A percentile compares a stretch with the other conserved stretches of the same genome.
Conservation (phyloP, 2,113 vertebrate species). For the Pitta sordida region DNA sequence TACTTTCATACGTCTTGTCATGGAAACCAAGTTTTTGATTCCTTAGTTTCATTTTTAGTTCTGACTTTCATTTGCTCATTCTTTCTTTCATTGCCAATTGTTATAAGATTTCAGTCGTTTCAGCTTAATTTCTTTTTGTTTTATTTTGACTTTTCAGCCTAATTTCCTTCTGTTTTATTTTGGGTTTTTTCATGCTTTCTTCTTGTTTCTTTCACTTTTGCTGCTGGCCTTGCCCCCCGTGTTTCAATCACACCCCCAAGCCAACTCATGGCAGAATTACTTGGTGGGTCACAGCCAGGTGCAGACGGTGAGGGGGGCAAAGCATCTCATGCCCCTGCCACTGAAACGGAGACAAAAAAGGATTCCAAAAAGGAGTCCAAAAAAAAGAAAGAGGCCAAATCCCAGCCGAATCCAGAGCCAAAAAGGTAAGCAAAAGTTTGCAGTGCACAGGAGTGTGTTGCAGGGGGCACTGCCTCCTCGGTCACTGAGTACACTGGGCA, state of each 20-base stretch:
- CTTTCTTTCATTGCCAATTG: slow-evolving; percentile 65
- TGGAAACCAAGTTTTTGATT: slow-evolving; percentile 72
- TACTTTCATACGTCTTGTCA: slow-evolving; percentile 77
- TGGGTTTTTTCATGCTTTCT: slow-evolving; percentile 74
- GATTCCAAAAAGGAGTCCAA: slow-evolving; percentile 93
- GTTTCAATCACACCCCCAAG: slow-evolving; percentile 85
- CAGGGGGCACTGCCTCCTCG: not conserved
- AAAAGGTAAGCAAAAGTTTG: slow-evolving; percentile 81
- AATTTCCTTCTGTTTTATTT: slow-evolving; percentile 68
- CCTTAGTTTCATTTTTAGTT: slow-evolving; percentile 77
- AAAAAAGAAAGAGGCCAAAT: slow-evolving; percentile 89
- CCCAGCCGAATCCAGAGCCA: slow-evolving; percentile 75
- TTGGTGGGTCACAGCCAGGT: slow-evolving; percentile 80
- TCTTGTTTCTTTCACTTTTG: slow-evolving; percentile 79
- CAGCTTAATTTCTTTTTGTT: slow-evolving; percentile 70
- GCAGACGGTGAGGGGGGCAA: slow-evolving; percentile 77
- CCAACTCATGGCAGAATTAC: slow-evolving; percentile 79
- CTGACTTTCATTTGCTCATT: slow-evolving; percentile 73
- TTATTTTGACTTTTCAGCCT: slow-evolving; percentile 59
- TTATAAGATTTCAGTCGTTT: slow-evolving; percentile 65
- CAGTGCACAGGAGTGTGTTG: slow-evolving; percentile 32
- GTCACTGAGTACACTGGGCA: slow-evolving; percentile 2
- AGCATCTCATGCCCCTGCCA: slow-evolving; percentile 70
- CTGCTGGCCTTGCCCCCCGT: slow-evolving; percentile 78
- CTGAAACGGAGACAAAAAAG: slow-evolving; percentile 82